Base-by-base conservation (phyloP, 2,888 invertebrate genomes). In the Troilus luridus region DNA sequence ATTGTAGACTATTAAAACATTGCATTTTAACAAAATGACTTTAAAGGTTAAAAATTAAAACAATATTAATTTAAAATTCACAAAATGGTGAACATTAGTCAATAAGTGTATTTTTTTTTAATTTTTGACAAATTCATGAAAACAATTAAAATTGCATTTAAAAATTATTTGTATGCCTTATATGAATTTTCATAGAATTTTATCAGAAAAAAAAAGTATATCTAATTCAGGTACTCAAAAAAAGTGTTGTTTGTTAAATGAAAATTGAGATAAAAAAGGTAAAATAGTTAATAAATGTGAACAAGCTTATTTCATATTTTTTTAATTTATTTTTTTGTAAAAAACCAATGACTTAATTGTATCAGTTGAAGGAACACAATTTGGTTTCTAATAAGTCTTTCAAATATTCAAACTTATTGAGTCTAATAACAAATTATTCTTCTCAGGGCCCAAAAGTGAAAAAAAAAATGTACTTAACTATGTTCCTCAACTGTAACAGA, bases 361-460 rank as follows among this genome's bases (percentile, higher is more conserved):
- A 41, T 77, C 72, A 77, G 72, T 77, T 77, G 72, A 77, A 77
- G 72, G 72, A 41, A 77, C 72, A 12, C 72, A 27, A 77, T 77
- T 77, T 41, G 72, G 72, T 77, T 77, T 27, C 8, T 17, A 77
- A 41, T 12, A 41, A 77, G 72, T 77, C 72, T 77, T 77, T 77
- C 72, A 77, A 77, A 27, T 77, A 77, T 77, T 77, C 41, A 77
- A 77, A 41, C 27, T 77, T 41, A 41, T 77, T 77, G 41, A 77
- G 41, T 77, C 72, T 77, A 27, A 67, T 24, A 67, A 27, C 41
- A 41, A 85, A 85, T 14, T n/a, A 56, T 85, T 85, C 56, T 85
- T 85, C 85, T 85, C 85, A 85, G 85, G 85, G 85, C 85, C 85
- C 85, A 85, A 85, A 85, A 41, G 56, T 85, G 85, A 85, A 77